Base-by-base conservation (phyloP, 2,113 vertebrate species). In the Vulpes ferrilata region DNA sequence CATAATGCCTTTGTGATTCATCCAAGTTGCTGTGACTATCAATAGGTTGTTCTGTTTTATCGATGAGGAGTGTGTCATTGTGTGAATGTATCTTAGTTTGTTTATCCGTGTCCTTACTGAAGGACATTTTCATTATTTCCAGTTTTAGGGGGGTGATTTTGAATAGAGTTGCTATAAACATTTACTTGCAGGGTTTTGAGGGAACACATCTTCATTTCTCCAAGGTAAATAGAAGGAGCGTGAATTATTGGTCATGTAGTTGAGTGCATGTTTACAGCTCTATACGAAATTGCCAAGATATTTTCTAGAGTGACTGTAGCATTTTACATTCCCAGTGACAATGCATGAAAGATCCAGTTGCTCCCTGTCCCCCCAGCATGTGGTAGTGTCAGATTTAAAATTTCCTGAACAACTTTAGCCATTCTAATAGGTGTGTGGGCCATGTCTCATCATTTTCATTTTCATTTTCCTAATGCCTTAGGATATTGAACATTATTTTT, bases 381-480 rank as follows among this genome's bases (percentile, higher is more conserved):
- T 65, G 30, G 19, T 43, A 27, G 10, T 96, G 85, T 71, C 57
- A 10, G 17, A 53, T 60, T 57, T 32, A 55, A 79, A 32, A 20
- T 64, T 20, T 27, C 11, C 4, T 11, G 11, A 43, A 78, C 0
- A 19, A 23, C 60, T 32, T 84, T 59, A 64, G 48, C 30, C 30
- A 27, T 88, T 55, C 57, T 71, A n/a, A 25, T 23, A 19, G 6
- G 2, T 20, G 0, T 65, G 2, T 60, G 64, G 43, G 4, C 5
- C 5, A 25, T 35, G 25, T 3, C 19, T 91, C 25, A 17, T 84
- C 43, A 78, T 81, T 94, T 85, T 32, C 30, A 90, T 83, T 92
- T 92, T 35, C 25, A 62, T 87, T 90, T 93, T 38, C 16, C 65
- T 92, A 65, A 89, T 86, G 67, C 65, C 35, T 74, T 59, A 78